Evolutionary conservation across 2,113 vertebrate genomes (phyloP).

Genomic region (Toxotes chatareus): DNA sequence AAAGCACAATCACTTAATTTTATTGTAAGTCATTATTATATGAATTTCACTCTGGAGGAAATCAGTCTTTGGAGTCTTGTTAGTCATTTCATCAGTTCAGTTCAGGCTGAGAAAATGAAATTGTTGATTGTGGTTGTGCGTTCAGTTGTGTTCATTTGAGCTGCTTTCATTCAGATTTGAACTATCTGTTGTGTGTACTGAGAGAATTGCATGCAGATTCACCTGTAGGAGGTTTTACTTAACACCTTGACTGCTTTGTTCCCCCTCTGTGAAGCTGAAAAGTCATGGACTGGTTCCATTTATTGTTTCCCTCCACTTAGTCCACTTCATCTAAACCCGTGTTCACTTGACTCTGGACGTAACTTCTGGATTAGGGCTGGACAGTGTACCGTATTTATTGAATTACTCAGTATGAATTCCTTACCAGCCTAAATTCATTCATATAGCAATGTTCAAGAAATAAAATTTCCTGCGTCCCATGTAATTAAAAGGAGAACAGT

Average conservation of each 20-base stretch:
- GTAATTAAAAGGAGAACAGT: conserved; percentile 22
- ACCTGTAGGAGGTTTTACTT: conserved; percentile 58
- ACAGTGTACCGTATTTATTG: conserved; percentile 38
- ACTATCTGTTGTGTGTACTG: conserved; percentile 73
- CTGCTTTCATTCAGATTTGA: conserved; percentile 76
- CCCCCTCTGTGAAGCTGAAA: conserved; percentile 47
- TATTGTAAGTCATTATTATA: conserved; percentile 95
- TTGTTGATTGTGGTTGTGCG: conserved; percentile 73
- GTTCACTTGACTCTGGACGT: conserved; percentile 51
- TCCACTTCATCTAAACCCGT: conserved; percentile 49
- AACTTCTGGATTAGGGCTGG: conserved; percentile 54
- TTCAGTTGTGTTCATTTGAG: conserved; percentile 69
- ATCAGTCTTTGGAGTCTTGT: conserved; percentile 52
- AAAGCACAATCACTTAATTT: conserved; percentile 99
- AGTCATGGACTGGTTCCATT: conserved; percentile 71
- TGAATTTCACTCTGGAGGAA: conserved; percentile 88
- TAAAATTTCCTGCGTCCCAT: background rate
- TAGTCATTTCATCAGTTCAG: conserved; percentile 57
- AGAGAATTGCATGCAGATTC: conserved; percentile 77
- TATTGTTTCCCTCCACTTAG: conserved; percentile 57
- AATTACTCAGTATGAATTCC: conserved; percentile 21
- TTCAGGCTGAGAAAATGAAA: conserved; percentile 60
- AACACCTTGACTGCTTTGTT: conserved; percentile 58
- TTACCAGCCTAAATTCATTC: background rate
- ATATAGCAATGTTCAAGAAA: conserved; percentile 6